These are phyloP conservation scores for Leptopilina boulardi DNA, from an alignment of 1,140 invertebrate genomes.

Conservation along the genomic window DNA sequence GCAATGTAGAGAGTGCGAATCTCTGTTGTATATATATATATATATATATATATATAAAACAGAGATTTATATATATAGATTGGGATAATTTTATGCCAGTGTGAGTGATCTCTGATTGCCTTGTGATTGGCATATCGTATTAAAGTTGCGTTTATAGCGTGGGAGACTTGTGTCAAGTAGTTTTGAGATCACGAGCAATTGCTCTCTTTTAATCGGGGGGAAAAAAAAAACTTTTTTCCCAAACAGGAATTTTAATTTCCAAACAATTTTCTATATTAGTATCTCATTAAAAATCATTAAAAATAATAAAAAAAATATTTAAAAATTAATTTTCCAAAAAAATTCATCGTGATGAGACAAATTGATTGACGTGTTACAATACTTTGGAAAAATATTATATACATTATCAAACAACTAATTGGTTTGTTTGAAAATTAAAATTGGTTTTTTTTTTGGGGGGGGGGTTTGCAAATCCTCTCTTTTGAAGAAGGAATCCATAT, in stretches of 20 bases:
- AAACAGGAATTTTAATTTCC: not conserved
- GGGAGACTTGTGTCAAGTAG: conserved; percentile 16
- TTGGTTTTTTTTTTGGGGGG: not conserved
- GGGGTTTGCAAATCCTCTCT: not conserved
- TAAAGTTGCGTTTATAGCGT: conserved; percentile 19
- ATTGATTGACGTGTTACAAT: too few species aligned
- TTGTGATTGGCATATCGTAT: conserved; percentile 21
- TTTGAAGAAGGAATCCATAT: not conserved
- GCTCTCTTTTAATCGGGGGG: not conserved
- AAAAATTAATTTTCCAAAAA: too few species aligned
- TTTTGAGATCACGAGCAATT: not conserved
- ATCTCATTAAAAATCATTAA: too few species aligned
- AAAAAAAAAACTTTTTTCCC: not conserved
- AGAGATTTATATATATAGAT: too few species aligned
- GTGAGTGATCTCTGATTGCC: conserved; percentile 30
- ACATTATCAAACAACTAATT: not conserved
- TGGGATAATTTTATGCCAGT: not conserved
- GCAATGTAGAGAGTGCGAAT: not conserved
- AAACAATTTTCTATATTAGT: too few species aligned
- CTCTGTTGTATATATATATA: not conserved
- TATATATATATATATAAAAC: too few species aligned
- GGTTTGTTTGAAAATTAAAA: not conserved
- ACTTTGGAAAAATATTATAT: too few species aligned
- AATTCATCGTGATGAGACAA: too few species aligned
- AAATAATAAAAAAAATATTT: too few species aligned